Evolutionary conservation across 2,113 vertebrate genomes (phyloP).

Genomic region (Ictalurus furcatus): DNA sequence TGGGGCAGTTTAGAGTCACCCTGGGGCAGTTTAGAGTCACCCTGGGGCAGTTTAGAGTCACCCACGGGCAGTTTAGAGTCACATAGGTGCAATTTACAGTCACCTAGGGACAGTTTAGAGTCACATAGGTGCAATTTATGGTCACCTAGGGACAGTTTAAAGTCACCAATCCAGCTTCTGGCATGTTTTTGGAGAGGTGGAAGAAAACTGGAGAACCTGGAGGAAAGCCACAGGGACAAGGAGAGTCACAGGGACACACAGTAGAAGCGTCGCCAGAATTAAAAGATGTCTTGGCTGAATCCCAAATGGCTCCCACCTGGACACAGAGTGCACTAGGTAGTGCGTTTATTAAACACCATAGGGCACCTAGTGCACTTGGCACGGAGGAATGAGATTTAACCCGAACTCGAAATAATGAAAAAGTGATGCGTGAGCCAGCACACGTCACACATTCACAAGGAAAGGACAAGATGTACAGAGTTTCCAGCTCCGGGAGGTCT

Average conservation of each 20-base stretch:
- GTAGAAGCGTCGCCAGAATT: background rate
- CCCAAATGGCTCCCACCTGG: background rate
- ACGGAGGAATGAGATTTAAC: background rate
- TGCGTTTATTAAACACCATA: background rate
- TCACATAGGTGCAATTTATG: too few relatives aligned
- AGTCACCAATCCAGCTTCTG: background rate
- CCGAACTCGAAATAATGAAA: conserved; percentile 4
- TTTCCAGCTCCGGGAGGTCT: background rate
- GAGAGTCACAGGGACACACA: too few relatives aligned
- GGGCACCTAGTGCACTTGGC: conserved; percentile 5
- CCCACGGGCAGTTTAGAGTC: background rate
- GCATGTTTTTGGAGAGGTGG: background rate
- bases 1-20: background rate
- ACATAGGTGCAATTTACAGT: background rate
- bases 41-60: too few relatives aligned
- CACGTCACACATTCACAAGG: conserved; percentile 8
- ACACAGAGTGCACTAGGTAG: background rate
- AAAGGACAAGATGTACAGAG: conserved; percentile 14
- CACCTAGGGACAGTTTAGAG: background rate
- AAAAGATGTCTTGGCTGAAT: background rate
- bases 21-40: background rate
- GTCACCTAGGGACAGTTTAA: background rate
- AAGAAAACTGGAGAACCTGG: background rate
- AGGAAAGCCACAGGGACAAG: background rate
- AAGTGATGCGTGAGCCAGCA: conserved; percentile 15